Evolutionary conservation across 1,140 invertebrate species (phyloP), one percentile per base, ranked within the genome.

Genomic region (Apis mellifera): DNA sequence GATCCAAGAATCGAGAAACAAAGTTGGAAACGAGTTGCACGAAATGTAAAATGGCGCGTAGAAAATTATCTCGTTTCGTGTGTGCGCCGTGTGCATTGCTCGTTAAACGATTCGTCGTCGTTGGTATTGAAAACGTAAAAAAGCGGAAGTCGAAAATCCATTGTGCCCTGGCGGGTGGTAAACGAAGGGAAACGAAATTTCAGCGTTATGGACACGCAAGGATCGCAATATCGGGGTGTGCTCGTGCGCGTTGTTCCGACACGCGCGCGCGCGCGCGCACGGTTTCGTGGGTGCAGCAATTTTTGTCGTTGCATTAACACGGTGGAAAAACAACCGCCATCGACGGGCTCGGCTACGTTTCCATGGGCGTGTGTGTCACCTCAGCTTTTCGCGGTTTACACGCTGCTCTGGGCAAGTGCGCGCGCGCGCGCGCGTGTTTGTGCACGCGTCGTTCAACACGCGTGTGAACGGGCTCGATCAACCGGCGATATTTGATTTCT

Each of bases 131-230:
- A 68, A 76, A 42, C 48, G 73, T 54, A 69, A 82, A 82, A 11
- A 82, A 76, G 64, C 73, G 79, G 73, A 82, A 82, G 72, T 68
- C 72, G 73, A 69, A 68, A 82, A 68, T 82, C 72, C 79, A 82
- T 76, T 68, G 73, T 65, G 78, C 59, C 13, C 8, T 8, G 69
- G 50, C 71, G 50, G 17, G 32, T 15, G 70, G n/a, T 11, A 9
- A 52, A n/a, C 80, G 77, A 66, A 80, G 78, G 72, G 77, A 88
- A 89, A 86, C 83, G 79, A 85, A 89, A 84, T 86, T 85, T 72
- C 71, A 74, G 66, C 54, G 74, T 66, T 82, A 77, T 78, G 59
- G 50, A 78, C 86, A 74, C 70, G 66, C 76, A 62, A 65, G 76
- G 26, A 79, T 71, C 59, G 76, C 75, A 65, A 78, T 69, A 85